A percentile compares a stretch with the other conserved stretches of the same genome.
Conservation (phyloP, 2,888 invertebrate genomes). For the Drosophila eohydei region DNA sequence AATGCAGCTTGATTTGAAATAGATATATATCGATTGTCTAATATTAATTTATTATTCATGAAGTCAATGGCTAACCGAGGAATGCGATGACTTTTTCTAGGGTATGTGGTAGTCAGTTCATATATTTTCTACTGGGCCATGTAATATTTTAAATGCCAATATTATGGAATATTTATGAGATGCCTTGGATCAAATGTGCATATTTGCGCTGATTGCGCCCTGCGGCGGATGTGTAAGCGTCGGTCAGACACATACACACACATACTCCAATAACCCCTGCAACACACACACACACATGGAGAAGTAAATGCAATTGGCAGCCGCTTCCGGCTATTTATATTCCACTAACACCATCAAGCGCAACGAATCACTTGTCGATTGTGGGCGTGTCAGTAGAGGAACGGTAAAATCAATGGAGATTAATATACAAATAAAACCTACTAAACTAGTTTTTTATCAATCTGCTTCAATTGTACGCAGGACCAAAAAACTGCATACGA, state of each 20-base stretch:
- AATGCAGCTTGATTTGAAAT: no score
- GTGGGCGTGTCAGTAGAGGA: background rate
- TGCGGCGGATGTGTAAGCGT: conserved; percentile 52
- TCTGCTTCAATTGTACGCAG: conserved; percentile 3
- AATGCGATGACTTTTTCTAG: background rate
- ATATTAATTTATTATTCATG: background rate
- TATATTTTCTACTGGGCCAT: background rate
- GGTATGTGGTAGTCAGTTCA: background rate
- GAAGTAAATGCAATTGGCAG: conserved; percentile 20
- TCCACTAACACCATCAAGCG: conserved; percentile 31
- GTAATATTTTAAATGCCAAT: conserved; percentile 29
- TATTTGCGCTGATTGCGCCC: conserved; percentile 61
- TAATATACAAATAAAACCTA: background rate
- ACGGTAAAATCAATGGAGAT: conserved; percentile 30
- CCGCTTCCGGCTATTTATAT: conserved; percentile 61
- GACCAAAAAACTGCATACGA: conserved; percentile 12
- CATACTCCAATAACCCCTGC: conserved; percentile 1
- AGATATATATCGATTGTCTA: no score
- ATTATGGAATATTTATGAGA: conserved; percentile 56
- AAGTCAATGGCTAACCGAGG: background rate
- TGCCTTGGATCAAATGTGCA: conserved; percentile 53
- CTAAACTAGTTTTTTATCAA: background rate
- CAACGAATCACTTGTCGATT: conserved; percentile 7
- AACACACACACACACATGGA: conserved; percentile 5
- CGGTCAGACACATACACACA: conserved; percentile 21